These are phyloP conservation scores for Acanthosepion lycidas DNA, from an alignment of 2,888 invertebrate genomes.

Conservation along the genomic window DNA sequence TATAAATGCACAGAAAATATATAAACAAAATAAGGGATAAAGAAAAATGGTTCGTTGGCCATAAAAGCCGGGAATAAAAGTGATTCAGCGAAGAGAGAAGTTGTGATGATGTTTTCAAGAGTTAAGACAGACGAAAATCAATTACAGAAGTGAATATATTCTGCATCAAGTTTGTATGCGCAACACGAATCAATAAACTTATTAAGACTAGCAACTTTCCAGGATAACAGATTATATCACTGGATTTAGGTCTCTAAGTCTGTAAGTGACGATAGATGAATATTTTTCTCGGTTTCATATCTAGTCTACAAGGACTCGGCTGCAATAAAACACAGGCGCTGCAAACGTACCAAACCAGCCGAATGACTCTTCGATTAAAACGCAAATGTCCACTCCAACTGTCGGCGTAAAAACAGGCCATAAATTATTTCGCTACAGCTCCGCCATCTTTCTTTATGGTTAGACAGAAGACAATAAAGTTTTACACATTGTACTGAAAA, in stretches of 20 bases:
- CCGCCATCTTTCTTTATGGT: background rate
- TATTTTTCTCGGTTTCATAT: background rate
- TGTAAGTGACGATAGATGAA: background rate
- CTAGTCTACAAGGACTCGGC: background rate
- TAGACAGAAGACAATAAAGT: constrained; percentile 33
- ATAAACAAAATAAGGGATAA: too few species aligned
- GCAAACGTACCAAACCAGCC: background rate
- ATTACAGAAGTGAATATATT: background rate
- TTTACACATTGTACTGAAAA: background rate
- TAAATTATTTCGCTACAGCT: constrained; percentile 8
- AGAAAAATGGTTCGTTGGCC: background rate
- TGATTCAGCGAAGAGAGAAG: background rate
- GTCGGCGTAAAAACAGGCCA: background rate
- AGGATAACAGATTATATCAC: background rate
- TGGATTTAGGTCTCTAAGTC: background rate
- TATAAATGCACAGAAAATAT: background rate
- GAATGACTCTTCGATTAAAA: constrained; percentile 13
- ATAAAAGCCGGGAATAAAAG: background rate
- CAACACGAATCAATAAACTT: background rate
- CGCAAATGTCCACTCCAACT: constrained; percentile 17
- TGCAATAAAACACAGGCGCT: background rate
- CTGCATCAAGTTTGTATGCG: background rate
- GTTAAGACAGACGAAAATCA: background rate
- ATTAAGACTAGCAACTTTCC: background rate
- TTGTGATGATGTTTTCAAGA: background rate